phyloP scores from a whole-genome alignment of 2,888 invertebrate genomes.

The Brassicogethes aeneus region DNA sequence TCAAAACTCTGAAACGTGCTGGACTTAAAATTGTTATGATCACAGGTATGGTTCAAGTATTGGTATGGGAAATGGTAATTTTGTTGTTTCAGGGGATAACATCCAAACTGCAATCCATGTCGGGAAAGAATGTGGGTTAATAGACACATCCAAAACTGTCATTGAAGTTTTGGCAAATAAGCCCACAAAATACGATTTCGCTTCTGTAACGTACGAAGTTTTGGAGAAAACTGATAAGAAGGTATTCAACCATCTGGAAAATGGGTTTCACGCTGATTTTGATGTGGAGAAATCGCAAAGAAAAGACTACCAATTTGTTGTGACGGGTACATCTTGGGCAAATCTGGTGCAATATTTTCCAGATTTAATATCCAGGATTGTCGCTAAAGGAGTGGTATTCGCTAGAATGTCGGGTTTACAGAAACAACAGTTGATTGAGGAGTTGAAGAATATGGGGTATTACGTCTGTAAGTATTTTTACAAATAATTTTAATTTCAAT shows the following conservation, averaged over 20 bases:
- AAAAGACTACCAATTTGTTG: conserved; percentile 26
- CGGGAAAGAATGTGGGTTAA: conserved; percentile 81
- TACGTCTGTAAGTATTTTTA: conserved; percentile 65
- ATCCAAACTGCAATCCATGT: conserved; percentile 89
- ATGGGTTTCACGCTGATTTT: background rate
- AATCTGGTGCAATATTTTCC: conserved; percentile 65
- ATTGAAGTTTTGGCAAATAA: conserved; percentile 25
- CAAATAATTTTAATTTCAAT: background rate
- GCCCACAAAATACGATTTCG: conserved; percentile 17
- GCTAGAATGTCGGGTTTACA: conserved; percentile 93
- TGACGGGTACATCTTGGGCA: conserved; percentile 59
- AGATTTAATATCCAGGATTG: conserved; percentile 53
- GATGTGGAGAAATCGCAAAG: conserved; percentile 12
- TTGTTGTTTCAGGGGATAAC: conserved; percentile 56
- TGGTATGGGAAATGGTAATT: no score
- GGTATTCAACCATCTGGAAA: no score
- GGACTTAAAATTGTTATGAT: conserved; percentile 91
- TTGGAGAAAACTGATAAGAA: background rate
- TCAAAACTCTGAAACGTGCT: conserved; percentile 69
- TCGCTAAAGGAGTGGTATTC: conserved; percentile 76
- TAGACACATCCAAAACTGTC: conserved; percentile 20
- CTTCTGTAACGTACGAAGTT: conserved; percentile 16
- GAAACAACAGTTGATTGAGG: conserved; percentile 83
- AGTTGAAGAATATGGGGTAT: conserved; percentile 78
- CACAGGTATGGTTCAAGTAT: no score